Evolutionary conservation across 64 coral and sea anemone genomes (phyloP).

Genomic region (Pocillopora damicornis): DNA sequence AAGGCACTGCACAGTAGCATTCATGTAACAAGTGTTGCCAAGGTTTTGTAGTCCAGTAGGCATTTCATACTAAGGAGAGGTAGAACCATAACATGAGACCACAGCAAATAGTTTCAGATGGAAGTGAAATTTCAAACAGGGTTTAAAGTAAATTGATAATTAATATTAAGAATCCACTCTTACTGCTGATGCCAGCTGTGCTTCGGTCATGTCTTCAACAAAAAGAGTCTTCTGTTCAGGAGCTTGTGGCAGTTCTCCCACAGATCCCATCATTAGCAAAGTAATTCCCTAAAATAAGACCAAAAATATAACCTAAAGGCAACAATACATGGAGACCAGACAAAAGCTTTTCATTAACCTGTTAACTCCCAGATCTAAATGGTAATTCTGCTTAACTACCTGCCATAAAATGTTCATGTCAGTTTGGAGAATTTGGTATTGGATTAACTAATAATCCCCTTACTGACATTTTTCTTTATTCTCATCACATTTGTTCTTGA

Average conservation of each 20-base stretch:
- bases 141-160: background rate
- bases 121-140: background rate
- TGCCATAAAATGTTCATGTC: no score
- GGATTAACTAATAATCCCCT: no score
- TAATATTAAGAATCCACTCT: constrained; percentile 12
- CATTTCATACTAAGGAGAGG: constrained; percentile 66
- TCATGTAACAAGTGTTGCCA: constrained; percentile 99
- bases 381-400: background rate
- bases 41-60: constrained; percentile 91
- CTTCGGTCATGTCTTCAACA: constrained; percentile 98
- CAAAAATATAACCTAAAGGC: background rate
- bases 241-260: constrained; percentile 83
- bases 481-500: no score
- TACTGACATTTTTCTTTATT: no score
- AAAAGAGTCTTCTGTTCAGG: constrained; percentile 88
- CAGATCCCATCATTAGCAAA: constrained; percentile 98
- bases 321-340: background rate
- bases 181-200: constrained; percentile 90
- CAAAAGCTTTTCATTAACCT: background rate
- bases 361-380: background rate
- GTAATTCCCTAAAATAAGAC: constrained; percentile 69
- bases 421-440: no score
- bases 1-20: constrained; percentile 95
- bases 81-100: background rate
- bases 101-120: background rate